phyloP scores from a whole-genome alignment of 2,113 vertebrate species.

The Speoplatyrhinus poulsoni region DNA sequence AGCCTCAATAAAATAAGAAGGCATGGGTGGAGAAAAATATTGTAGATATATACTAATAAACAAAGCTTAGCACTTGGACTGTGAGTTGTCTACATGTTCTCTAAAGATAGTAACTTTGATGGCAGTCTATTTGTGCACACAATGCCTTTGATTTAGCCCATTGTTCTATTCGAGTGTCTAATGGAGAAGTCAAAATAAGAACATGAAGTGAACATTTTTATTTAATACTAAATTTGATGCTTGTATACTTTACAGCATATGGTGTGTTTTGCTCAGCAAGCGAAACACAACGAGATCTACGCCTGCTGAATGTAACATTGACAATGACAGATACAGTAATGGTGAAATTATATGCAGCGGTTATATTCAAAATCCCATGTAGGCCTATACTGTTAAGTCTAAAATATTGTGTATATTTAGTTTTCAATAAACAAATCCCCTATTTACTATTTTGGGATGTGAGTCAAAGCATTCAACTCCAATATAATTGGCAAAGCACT shows the following conservation, averaged over 20 bases:
- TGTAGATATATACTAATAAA: constrained; percentile 3
- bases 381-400: constrained; percentile 20
- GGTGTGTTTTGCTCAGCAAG: too few relatives aligned
- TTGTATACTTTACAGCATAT: too few relatives aligned
- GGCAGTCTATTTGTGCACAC: constrained; percentile 2
- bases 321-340: neutral
- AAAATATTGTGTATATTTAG: constrained; percentile 53
- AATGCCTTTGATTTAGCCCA: constrained; percentile 6
- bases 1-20: constrained; percentile 4
- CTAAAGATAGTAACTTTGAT: constrained; percentile 10
- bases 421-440: constrained; percentile 51
- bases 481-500: constrained; percentile 53
- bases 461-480: constrained; percentile 45
- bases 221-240: neutral
- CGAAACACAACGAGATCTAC: neutral
- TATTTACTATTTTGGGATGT: constrained; percentile 59
- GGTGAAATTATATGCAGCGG: neutral
- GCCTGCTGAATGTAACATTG: neutral
- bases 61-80: neutral
- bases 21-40: neutral
- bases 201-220: too few relatives aligned
- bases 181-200: neutral
- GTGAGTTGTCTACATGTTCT: neutral
- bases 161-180: neutral
- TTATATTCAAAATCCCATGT: constrained; percentile 17